phyloP scores from a whole-genome alignment of 2,888 invertebrate species.

The Pomacea canaliculata region DNA sequence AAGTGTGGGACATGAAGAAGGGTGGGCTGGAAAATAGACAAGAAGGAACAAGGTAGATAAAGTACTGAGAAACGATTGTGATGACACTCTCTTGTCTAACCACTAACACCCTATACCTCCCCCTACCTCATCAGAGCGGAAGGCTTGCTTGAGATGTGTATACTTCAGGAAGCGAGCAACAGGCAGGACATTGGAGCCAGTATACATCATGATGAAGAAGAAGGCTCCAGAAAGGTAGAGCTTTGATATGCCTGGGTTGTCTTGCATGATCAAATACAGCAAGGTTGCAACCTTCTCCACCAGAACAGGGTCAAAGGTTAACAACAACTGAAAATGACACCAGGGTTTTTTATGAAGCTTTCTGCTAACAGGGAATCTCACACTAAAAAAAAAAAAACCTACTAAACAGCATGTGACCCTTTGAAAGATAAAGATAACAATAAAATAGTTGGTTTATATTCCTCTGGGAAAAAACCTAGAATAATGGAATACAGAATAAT shows the following conservation, averaged over 20 bases:
- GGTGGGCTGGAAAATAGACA: no score
- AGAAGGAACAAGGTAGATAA: no score
- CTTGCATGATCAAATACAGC: constrained; percentile 81
- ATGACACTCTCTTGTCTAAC: no score
- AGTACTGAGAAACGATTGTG: no score
- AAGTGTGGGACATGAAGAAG: no score
- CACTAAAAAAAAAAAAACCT: background rate
- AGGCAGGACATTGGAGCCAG: constrained; percentile 96
- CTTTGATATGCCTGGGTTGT: constrained; percentile 95
- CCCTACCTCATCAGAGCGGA: constrained; percentile 87
- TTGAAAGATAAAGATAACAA: background rate
- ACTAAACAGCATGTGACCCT: background rate
- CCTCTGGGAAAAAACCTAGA: no score
- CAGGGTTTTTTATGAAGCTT: no score
- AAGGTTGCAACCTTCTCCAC: constrained; percentile 96
- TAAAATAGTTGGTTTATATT: no score
- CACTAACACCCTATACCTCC: background rate
- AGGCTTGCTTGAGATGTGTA: constrained; percentile 96
- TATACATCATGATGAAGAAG: constrained; percentile 98
- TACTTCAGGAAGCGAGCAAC: constrained; percentile 93
- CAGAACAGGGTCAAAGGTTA: constrained; percentile 97
- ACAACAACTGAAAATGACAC: constrained; percentile 75
- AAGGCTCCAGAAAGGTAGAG: constrained; percentile 96
- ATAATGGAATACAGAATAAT: no score
- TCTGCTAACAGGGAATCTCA: background rate